Evolutionary conservation across 2,113 vertebrate genomes (phyloP).

Genomic region (Hippolais icterina): DNA sequence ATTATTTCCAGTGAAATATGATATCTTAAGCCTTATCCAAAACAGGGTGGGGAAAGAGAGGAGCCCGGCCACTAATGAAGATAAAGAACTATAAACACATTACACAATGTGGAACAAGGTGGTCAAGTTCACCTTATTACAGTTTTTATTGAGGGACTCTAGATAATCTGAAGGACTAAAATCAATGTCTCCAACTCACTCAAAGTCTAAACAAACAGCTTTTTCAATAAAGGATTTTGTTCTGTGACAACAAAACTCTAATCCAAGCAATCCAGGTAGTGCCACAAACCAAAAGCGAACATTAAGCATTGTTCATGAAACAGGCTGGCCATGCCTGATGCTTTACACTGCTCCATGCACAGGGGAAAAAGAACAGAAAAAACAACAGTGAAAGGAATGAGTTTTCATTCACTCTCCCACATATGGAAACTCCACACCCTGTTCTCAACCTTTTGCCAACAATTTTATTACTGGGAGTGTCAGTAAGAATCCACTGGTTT

Average conservation of each 20-base stretch:
- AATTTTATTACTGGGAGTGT: slow-evolving; percentile 53
- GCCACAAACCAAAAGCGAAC: neutral
- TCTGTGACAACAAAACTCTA: neutral
- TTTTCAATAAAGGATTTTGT: neutral
- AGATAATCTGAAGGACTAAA: neutral
- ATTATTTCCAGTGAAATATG: neutral
- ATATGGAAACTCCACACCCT: slow-evolving; percentile 43
- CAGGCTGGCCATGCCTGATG: neutral
- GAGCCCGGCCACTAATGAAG: neutral
- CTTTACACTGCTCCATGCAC: neutral
- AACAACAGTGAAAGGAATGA: slow-evolving; percentile 10
- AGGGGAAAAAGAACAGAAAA: neutral
- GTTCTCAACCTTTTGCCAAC: slow-evolving; percentile 28
- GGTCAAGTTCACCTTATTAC: neutral
- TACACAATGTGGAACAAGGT: neutral
- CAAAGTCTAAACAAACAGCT: neutral
- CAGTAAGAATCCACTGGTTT: neutral
- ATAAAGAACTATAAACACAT: neutral
- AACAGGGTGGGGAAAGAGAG: neutral
- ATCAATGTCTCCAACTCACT: neutral
- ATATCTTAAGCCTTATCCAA: neutral
- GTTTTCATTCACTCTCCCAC: neutral
- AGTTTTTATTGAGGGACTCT: neutral
- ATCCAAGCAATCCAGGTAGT: neutral
- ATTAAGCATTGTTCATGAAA: neutral